Evolutionary conservation across 2,888 invertebrate genomes (phyloP).

Genomic region (Philonicus albiceps): DNA sequence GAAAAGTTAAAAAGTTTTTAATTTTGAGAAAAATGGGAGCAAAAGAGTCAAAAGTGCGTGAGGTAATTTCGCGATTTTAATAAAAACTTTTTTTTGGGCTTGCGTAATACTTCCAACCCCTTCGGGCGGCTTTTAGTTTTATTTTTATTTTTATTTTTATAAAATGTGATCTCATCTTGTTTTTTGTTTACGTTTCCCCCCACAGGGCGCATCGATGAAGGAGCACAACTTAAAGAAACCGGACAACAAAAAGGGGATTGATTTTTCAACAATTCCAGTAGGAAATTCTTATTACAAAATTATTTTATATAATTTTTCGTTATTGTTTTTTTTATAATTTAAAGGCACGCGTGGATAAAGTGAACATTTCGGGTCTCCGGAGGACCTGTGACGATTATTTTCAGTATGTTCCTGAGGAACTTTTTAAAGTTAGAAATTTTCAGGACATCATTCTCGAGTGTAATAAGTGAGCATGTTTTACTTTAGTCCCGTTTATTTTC

Average conservation of each 20-base stretch:
- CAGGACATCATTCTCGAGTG: slow-evolving; percentile 80
- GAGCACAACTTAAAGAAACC: background rate
- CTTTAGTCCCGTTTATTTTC: no score
- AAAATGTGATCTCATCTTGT: background rate
- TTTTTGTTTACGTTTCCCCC: no score
- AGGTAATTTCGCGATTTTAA: background rate
- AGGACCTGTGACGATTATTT: slow-evolving; percentile 92
- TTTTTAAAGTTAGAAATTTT: slow-evolving; percentile 86
- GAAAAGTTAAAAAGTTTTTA: background rate
- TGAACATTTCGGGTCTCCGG: slow-evolving; percentile 84
- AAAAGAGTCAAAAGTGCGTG: background rate
- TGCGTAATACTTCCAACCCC: background rate
- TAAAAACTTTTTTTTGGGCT: background rate
- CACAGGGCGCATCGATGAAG: background rate
- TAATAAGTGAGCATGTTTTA: slow-evolving; percentile 66
- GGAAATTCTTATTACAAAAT: background rate
- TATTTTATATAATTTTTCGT: background rate
- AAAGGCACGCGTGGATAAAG: slow-evolving; percentile 81
- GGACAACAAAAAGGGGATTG: background rate
- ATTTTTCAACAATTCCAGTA: background rate
- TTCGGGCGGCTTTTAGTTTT: background rate
- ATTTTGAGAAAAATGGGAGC: background rate
- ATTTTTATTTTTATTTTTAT: background rate
- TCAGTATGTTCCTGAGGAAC: slow-evolving; percentile 76
- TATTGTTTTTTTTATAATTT: background rate